Conservation (phyloP, 2,888 invertebrate species). For the Dolichopus griseipennis region DNA sequence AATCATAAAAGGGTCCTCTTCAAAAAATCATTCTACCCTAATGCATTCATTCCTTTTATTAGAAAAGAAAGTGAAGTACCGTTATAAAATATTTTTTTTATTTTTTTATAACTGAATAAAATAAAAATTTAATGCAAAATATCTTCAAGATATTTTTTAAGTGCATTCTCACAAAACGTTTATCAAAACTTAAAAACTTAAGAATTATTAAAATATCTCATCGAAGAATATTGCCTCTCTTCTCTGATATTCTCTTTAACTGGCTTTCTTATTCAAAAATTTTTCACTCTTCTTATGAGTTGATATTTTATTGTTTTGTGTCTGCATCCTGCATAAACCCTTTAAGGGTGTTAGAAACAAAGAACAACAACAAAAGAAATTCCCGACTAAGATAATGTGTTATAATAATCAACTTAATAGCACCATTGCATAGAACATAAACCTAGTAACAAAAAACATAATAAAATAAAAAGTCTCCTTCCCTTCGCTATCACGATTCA, state of each 20-base stretch:
- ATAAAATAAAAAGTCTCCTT: not conserved
- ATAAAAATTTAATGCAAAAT: not conserved
- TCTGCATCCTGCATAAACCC: too few relatives aligned
- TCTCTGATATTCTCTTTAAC: too few relatives aligned
- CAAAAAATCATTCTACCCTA: not conserved
- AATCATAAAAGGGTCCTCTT: not conserved
- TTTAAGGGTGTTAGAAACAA: too few relatives aligned
- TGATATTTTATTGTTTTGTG: too few relatives aligned
- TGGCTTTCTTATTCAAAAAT: too few relatives aligned
- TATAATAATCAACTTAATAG: constrained; percentile 1
- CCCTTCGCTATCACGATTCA: not conserved
- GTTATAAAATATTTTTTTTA: not conserved
- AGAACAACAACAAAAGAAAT: too few relatives aligned
- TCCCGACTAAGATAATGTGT: not conserved
- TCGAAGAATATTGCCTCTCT: too few relatives aligned
- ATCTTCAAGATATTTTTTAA: not conserved
- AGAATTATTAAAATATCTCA: too few relatives aligned
- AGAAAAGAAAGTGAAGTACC: not conserved
- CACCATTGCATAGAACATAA: not conserved
- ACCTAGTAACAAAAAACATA: not conserved
- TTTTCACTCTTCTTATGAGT: too few relatives aligned
- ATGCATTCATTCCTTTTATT: not conserved
- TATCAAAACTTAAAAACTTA: too few relatives aligned
- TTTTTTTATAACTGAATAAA: not conserved
- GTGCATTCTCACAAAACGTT: too few relatives aligned